Percentiles rank a stretch among this genome's conserved stretches.
Conservation (phyloP, 2,888 invertebrate genomes). For the Lepidonotus clava region DNA sequence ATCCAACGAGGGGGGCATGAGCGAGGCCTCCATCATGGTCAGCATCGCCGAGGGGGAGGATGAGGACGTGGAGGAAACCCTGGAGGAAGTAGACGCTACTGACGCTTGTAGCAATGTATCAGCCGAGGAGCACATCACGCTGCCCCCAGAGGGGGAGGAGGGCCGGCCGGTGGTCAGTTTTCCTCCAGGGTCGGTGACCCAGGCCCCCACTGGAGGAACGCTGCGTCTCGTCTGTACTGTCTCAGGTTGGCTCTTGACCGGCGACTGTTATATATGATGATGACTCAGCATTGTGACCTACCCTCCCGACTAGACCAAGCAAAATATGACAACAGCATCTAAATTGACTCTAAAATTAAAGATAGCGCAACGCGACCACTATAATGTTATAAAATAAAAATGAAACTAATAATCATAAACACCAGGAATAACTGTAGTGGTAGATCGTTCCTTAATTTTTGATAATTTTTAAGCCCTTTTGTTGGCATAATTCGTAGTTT, state of each 20-base stretch:
- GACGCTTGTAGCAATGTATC: slow-evolving; percentile 4
- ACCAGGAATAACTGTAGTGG: too few relatives aligned
- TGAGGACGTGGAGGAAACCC: neutral
- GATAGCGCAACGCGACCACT: too few relatives aligned
- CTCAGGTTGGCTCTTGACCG: slow-evolving; percentile 3
- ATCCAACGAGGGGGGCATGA: neutral
- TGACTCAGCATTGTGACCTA: neutral
- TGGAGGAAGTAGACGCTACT: neutral
- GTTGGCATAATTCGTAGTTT: too few relatives aligned
- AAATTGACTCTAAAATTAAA: too few relatives aligned
- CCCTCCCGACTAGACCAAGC: slow-evolving; percentile 9
- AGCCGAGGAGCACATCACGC: neutral
- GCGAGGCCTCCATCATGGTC: slow-evolving; percentile 34
- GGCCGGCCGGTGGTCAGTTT: neutral
- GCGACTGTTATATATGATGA: neutral
- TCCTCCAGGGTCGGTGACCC: too few relatives aligned
- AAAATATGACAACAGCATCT: slow-evolving; percentile 46
- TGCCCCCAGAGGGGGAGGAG: neutral
- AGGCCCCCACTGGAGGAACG: neutral
- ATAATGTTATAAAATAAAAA: too few relatives aligned
- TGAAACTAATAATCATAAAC: too few relatives aligned
- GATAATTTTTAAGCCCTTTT: too few relatives aligned
- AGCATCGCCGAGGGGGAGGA: neutral
- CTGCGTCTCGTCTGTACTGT: neutral
- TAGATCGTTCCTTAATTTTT: too few relatives aligned